phyloP scores from a whole-genome alignment of 1,140 invertebrate genomes.

The Megalonaias nervosa region DNA sequence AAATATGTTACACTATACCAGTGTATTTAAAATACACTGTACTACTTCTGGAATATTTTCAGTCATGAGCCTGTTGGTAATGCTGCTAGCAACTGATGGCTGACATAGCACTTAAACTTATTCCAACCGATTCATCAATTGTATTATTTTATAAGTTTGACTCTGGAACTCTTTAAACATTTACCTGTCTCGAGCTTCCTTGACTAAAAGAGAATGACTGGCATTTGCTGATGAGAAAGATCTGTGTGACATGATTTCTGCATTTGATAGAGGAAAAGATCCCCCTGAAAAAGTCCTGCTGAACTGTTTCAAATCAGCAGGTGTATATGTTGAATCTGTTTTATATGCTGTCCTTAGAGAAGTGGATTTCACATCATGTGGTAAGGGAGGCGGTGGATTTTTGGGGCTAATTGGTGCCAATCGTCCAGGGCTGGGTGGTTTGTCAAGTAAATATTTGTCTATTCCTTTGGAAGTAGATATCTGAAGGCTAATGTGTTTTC shows the following conservation, averaged over 20 bases:
- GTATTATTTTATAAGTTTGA: no score
- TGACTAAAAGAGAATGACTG: slow-evolving; percentile 54
- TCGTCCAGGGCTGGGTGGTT: slow-evolving; percentile 19
- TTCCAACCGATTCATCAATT: no score
- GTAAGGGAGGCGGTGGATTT: slow-evolving; percentile 49
- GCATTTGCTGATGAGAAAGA: slow-evolving; percentile 51
- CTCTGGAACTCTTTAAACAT: slow-evolving; percentile 5
- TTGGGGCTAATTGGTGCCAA: slow-evolving; percentile 45
- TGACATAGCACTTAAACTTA: no score
- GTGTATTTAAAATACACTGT: no score
- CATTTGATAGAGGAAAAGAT: slow-evolving; percentile 14
- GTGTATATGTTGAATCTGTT: slow-evolving; percentile 42
- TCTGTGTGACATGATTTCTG: slow-evolving; percentile 52
- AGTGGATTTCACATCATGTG: slow-evolving; percentile 46
- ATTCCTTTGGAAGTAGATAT: neutral
- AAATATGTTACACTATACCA: no score
- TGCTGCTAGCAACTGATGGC: no score
- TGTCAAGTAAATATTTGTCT: slow-evolving; percentile 23
- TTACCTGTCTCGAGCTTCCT: slow-evolving; percentile 65
- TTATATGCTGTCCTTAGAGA: slow-evolving; percentile 54
- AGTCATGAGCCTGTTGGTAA: no score
- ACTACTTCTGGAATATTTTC: no score
- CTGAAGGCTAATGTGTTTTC: neutral
- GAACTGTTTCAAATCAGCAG: slow-evolving; percentile 26
- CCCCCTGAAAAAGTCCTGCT: slow-evolving; percentile 21